These are phyloP conservation scores for Nanger granti DNA, from an alignment of 2,113 vertebrate species.

Conservation along the genomic window DNA sequence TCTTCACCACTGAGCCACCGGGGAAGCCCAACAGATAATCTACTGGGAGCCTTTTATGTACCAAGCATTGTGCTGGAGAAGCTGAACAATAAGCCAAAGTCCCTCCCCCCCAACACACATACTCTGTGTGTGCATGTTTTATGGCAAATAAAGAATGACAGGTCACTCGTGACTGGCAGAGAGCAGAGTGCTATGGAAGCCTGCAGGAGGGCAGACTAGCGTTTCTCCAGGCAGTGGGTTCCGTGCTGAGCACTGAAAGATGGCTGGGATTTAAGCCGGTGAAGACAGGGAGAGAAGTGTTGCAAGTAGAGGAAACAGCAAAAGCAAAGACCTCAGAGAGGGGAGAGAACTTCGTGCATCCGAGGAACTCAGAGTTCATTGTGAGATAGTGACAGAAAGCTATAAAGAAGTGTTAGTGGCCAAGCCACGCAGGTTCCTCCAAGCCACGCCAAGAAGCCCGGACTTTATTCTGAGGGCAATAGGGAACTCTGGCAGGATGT, in stretches of 20 bases:
- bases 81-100: too few species aligned
- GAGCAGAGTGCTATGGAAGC: not conserved
- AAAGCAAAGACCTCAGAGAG: not conserved
- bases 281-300: not conserved
- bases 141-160: not conserved
- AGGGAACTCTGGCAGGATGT: not conserved
- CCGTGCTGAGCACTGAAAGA: not conserved
- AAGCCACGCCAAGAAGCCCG: not conserved
- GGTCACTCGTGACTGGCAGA: rapidly evolving
- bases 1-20: not conserved
- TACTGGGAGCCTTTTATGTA: not conserved
- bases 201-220: too few species aligned
- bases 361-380: not conserved
- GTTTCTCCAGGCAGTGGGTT: not conserved
- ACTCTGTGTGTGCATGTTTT: not conserved
- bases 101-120: not conserved
- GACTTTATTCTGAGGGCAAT: not conserved
- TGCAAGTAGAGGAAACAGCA: not conserved
- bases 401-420: not conserved
- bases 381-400: not conserved
- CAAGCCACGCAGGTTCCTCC: not conserved
- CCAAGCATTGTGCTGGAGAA: not conserved
- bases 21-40: not conserved
- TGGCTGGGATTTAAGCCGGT: not conserved
- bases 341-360: not conserved